Percentiles rank a stretch among this genome's conserved stretches.
Evolutionary conservation across 1,140 invertebrate genomes (phyloP).

Genomic region (Coptotermes formosanus): DNA sequence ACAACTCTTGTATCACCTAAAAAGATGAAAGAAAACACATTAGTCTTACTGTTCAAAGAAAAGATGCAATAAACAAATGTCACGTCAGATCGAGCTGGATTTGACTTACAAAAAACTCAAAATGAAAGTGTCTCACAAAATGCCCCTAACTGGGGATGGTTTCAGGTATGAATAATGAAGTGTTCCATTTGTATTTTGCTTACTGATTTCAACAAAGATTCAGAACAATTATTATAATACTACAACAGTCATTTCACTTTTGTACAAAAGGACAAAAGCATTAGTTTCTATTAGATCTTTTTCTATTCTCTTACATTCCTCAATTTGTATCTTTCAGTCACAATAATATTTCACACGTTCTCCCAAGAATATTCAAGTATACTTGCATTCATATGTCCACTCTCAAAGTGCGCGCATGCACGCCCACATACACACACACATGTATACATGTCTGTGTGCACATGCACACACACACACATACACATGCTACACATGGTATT

Average conservation of each 20-base stretch:
- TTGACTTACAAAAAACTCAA: neutral
- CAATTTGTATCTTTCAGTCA: slow-evolving; percentile 17
- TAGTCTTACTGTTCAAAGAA: slow-evolving; percentile 8
- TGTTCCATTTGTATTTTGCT: neutral
- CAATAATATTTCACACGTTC: neutral
- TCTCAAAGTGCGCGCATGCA: too few relatives aligned
- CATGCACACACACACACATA: neutral
- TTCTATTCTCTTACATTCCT: neutral
- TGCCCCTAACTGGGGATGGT: neutral
- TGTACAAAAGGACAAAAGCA: slow-evolving; percentile 11
- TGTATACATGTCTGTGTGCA: too few relatives aligned
- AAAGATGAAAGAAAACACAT: slow-evolving; percentile 3
- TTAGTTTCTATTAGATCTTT: slow-evolving; percentile 12
- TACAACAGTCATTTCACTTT: slow-evolving; percentile 8
- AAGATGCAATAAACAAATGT: slow-evolving; percentile 10
- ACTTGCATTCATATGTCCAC: neutral
- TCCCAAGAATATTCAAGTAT: neutral
- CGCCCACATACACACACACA: neutral
- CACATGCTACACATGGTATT: neutral
- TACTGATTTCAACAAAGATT: slow-evolving; percentile 6
- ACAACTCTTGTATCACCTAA: slow-evolving; percentile 16
- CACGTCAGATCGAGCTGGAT: neutral
- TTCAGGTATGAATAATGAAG: neutral
- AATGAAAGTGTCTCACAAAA: neutral
- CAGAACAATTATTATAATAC: slow-evolving; percentile 14